phyloP scores from a whole-genome alignment of 2,113 vertebrate species.

The Osmerus eperlanus region DNA sequence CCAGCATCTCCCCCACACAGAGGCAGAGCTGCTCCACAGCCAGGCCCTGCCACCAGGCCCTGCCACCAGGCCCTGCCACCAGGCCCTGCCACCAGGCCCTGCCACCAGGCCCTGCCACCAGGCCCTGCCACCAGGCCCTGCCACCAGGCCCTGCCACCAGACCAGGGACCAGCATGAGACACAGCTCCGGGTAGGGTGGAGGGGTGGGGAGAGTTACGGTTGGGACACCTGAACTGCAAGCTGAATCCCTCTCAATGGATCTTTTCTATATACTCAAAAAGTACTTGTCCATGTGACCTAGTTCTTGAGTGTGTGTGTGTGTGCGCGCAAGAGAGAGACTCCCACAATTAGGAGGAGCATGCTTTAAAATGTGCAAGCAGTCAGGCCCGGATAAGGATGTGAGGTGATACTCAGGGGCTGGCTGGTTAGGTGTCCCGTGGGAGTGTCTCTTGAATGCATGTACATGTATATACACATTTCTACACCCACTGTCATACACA shows the following conservation, averaged over 20 bases:
- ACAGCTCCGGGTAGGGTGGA: slow-evolving; percentile 43
- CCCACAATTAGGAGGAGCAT: neutral
- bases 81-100: slow-evolving; percentile 13
- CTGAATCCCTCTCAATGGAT: slow-evolving; percentile 16
- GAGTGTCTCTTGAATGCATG: slow-evolving; percentile 68
- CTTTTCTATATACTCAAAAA: slow-evolving; percentile 59
- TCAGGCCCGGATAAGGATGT: slow-evolving; percentile 19
- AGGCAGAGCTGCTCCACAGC: slow-evolving; percentile 65
- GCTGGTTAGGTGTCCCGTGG: neutral
- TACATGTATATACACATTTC: slow-evolving; percentile 70
- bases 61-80: slow-evolving; percentile 4
- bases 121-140: neutral
- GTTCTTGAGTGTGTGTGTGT: slow-evolving; percentile 10
- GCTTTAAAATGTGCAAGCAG: neutral
- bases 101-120: slow-evolving; percentile 29
- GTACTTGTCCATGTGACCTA: slow-evolving; percentile 53
- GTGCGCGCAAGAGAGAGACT: slow-evolving; percentile 1
- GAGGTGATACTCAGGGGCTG: slow-evolving; percentile 16
- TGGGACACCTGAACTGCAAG: neutral
- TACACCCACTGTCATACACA: slow-evolving; percentile 67
- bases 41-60: slow-evolving; percentile 26
- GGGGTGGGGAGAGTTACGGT: neutral
- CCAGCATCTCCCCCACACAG: slow-evolving; percentile 23
- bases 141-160: slow-evolving; percentile 35
- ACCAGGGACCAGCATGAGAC: slow-evolving; percentile 31